phyloP scores from a whole-genome alignment of 2,888 invertebrate species.

The Ophioninae sp. region DNA sequence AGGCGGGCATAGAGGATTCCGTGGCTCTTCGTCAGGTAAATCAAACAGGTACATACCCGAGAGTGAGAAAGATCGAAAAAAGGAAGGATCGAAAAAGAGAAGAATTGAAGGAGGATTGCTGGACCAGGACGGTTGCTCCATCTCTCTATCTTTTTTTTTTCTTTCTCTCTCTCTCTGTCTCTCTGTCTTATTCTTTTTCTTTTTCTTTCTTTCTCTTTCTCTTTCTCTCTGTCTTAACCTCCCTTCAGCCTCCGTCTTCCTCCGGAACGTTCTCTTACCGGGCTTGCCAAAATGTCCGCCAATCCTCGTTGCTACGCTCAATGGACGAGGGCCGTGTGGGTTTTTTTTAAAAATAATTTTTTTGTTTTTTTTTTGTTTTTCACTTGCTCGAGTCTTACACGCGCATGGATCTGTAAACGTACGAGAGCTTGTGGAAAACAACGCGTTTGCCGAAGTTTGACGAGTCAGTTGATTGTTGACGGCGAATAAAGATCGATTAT shows the following conservation, averaged over 20 bases:
- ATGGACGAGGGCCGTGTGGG: conserved; percentile 62
- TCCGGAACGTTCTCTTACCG: conserved; percentile 37
- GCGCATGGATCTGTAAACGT: not conserved
- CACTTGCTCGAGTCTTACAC: not conserved
- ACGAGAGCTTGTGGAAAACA: not conserved
- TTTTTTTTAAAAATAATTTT: too few species aligned
- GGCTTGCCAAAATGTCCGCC: conserved; percentile 65
- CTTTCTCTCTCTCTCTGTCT: not conserved
- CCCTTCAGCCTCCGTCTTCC: not conserved
- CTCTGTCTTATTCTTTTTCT: conserved; percentile 32
- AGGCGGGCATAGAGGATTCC: conserved; percentile 43
- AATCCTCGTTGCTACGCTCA: conserved; percentile 52
- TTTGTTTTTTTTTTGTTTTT: too few species aligned
- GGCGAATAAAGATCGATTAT: not conserved
- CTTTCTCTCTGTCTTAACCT: conserved; percentile 19
- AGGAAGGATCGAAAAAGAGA: conserved; percentile 33
- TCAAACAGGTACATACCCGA: conserved; percentile 63
- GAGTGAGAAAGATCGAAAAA: conserved; percentile 57
- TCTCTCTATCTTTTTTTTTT: too few species aligned
- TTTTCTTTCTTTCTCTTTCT: not conserved
- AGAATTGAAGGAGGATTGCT: conserved; percentile 40
- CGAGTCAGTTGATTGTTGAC: not conserved
- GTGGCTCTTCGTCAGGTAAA: conserved; percentile 59
- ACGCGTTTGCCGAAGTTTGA: not conserved
- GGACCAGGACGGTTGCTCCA: conserved; percentile 44